Base-by-base conservation (phyloP, 2,888 invertebrate genomes). In the Xanthostigma xanthostigma region DNA sequence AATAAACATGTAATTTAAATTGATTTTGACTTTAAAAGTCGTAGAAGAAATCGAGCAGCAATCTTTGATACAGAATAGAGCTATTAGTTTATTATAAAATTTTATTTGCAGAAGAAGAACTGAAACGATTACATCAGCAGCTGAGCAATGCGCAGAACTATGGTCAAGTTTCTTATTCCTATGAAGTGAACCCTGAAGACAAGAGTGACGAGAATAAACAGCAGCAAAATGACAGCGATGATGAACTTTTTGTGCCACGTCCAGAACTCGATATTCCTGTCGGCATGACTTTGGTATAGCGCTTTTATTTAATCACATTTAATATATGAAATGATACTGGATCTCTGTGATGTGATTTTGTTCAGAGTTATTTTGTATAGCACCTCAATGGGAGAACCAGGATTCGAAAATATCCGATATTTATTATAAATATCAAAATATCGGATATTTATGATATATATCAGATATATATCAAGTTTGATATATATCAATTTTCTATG, bases 81-180 rank as follows among this genome's bases (percentile, higher is more conserved):
- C 17, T 4, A 40, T 14, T 17, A 42, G 8, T 39, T 12, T 8
- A n/a, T 1, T 13, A 8, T 14, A n/a, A 27, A 27, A 8, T 27
- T 17, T 27, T 45, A 14, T 54, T 68, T 70, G 9, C 68, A 94
- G 95, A 95, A 70, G 94, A 94, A 65, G 93, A 94, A 69, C 70
- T 88, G 63, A 94, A 94, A 66, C 74, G 94, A 46, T 72, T 91
- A 43, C 86, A 81, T 61, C 84, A 80, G 65, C 87, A 84, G 39
- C 62, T 75, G 36, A 74, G 70, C 54, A 48, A 49, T 41, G 72
- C 41, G 33, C 36, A 48, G 38, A 48, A 48, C 13, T 85, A 83
- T 50, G 79, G 78, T 27, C 86, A 88, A 67, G 83, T 88, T 41
- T 79, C 79, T 12, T 89, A 85, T 62, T 81, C 78, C 62, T 90